Evolutionary conservation across 2,797 vertebrate species (phyloP), one percentile per base, ranked within the genome.

Genomic region (Nannoperca obscura): DNA sequence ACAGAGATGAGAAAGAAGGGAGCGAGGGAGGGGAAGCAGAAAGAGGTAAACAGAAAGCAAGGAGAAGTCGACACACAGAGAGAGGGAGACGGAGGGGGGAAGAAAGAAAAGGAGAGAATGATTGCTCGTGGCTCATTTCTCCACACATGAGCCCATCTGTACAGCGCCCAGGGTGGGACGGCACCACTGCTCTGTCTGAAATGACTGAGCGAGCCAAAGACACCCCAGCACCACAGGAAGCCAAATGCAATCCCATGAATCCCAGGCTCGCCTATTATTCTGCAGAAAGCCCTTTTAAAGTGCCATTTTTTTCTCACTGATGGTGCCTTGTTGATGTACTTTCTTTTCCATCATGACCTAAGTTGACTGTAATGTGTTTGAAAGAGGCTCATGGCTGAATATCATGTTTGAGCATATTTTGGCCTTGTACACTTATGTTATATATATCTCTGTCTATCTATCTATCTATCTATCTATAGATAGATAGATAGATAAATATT

Each of bases 101-200:
- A 59, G 76, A 65, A 24, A 38, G 66, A 61, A 82, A 65, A 52
- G 77, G 73, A 82, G 88, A 85, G 87, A 88, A 82, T 90, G 92
- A 93, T 94, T 92, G 95, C 95, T 95, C 80, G 93, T 92, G 94
- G 95, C 94, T 95, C 93, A 95, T 95, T 96, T 95, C 94, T 94
- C 93, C 93, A 94, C 93, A 94, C 93, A 94, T 91, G 92, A 95
- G 93, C 93, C 95, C 94, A 96, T 96, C 95, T 95, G 95, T 89
- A 93, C 92, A 63, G 92, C 95, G 88, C 95, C 94, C 92, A 90
- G 94, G 95, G 95, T 94, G 95, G 94, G 94, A 94, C 88, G 90
- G 90, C 93, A 93, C 93, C 90, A 71, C 93, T 92, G 92, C 92
- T 92, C 94, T 73, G 90, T 87, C 93, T 93, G 93, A 94, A 94